Evolutionary conservation across 37 sponge, comb jelly and placozoan genomes (phyloP).

Genomic region (Geodia barretti): DNA sequence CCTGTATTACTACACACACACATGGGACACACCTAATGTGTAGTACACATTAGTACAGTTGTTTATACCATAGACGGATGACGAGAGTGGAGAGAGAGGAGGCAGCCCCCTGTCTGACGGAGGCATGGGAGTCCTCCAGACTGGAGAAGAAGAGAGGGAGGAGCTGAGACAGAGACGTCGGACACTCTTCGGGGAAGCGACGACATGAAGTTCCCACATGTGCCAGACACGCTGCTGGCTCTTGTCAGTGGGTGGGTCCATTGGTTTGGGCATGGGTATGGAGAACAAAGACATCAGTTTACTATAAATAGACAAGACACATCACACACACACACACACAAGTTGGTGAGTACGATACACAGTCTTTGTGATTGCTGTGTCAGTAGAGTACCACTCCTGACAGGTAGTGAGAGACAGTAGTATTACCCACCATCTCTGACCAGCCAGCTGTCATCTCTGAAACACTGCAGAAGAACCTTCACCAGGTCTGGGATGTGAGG

Average conservation of each 20-base stretch:
- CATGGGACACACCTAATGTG: too few species aligned
- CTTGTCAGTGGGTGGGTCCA: neutral
- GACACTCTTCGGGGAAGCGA: slow-evolving; percentile 82
- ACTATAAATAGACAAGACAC: neutral
- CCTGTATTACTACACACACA: too few species aligned
- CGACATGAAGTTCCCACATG: slow-evolving; percentile 92
- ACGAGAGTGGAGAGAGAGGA: slow-evolving; percentile 72
- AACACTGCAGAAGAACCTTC: slow-evolving; percentile 74
- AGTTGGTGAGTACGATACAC: neutral
- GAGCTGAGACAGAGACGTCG: slow-evolving; percentile 50
- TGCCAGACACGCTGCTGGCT: slow-evolving; percentile 91
- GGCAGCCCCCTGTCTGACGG: slow-evolving; percentile 95
- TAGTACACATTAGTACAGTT: too few species aligned
- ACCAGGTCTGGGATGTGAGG: slow-evolving; percentile 59
- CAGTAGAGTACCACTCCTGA: too few species aligned
- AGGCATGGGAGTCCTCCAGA: slow-evolving; percentile 90
- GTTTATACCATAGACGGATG: too few species aligned
- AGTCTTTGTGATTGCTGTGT: too few species aligned
- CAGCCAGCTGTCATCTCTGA: slow-evolving; percentile 98
- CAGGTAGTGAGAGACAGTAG: too few species aligned
- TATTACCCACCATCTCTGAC: slow-evolving; percentile 88
- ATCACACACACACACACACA: neutral
- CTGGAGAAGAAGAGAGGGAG: slow-evolving; percentile 76
- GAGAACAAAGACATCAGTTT: too few species aligned
- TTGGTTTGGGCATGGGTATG: too few species aligned